Conservation (phyloP, 2,113 vertebrate genomes). For the Eidolon helvum region DNA sequence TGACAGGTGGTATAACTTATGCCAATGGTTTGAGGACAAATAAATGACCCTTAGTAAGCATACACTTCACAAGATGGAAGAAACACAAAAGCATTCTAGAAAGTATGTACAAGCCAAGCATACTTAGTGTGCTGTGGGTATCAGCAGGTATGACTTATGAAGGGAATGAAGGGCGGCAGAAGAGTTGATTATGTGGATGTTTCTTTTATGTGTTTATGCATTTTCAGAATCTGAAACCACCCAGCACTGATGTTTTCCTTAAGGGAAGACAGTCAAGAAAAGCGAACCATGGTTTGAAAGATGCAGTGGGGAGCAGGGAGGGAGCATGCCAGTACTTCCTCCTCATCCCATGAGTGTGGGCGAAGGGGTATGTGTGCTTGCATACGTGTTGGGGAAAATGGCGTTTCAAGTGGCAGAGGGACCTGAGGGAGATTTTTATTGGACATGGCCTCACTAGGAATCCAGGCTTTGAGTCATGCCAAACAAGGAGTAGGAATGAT, state of each 20-base stretch:
- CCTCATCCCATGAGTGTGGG: neutral
- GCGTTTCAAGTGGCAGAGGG: neutral
- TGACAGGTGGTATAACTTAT: neutral
- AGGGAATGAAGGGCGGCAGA: neutral
- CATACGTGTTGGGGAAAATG: neutral
- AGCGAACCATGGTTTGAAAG: neutral
- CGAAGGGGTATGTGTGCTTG: neutral
- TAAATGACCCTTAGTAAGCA: conserved; percentile 13
- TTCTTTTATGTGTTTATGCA: neutral
- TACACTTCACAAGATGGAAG: neutral
- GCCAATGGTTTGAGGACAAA: neutral
- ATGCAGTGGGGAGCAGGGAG: neutral
- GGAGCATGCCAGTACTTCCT: neutral
- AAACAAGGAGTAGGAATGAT: neutral
- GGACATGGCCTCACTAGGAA: neutral
- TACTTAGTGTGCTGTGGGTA: neutral
- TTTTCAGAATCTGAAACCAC: conserved; percentile 22
- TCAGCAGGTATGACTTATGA: neutral
- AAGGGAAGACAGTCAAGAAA: neutral
- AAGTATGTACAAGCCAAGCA: neutral
- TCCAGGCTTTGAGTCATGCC: neutral
- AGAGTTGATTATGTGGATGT: neutral
- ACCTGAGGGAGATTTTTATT: neutral
- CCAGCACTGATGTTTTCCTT: neutral
- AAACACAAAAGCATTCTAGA: neutral